A percentile compares a stretch with the other conserved stretches of the same genome.
Conservation (phyloP, 2,888 invertebrate genomes). For the Alentia gelatinosa region DNA sequence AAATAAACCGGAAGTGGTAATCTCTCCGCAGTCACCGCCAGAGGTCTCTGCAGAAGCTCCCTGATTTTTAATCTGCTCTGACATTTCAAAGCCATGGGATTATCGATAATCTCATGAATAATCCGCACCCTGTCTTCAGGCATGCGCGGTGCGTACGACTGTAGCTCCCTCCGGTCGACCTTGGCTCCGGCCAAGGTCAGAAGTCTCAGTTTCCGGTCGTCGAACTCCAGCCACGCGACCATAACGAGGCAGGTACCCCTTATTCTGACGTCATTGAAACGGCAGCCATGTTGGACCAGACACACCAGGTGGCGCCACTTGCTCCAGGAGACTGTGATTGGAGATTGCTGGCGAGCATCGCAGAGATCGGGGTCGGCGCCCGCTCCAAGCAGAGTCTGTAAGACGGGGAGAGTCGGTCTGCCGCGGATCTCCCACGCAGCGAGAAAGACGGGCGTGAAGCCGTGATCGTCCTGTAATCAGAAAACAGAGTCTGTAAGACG, state of each 20-base stretch:
- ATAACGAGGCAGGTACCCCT: background rate
- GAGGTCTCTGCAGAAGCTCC: background rate
- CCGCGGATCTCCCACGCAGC: background rate
- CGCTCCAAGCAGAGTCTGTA: background rate
- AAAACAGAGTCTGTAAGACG: no score
- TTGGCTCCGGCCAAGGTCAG: background rate
- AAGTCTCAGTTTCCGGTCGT: background rate
- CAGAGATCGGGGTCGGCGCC: background rate
- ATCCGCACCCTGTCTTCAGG: background rate
- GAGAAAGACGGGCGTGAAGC: background rate
- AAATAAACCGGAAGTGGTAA: background rate
- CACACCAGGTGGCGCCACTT: background rate
- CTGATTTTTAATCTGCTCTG: background rate
- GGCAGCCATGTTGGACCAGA: background rate
- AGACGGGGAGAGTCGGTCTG: background rate
- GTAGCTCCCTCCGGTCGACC: background rate
- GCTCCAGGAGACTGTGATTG: background rate
- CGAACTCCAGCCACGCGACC: background rate
- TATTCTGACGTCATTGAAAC: background rate
- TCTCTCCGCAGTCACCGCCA: background rate
- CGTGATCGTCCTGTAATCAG: background rate
- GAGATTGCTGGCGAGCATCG: background rate
- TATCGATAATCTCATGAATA: background rate
- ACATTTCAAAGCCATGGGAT: background rate
- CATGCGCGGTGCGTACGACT: background rate